phyloP scores from a whole-genome alignment of 2,797 vertebrate genomes.

The Hirundo rustica region DNA sequence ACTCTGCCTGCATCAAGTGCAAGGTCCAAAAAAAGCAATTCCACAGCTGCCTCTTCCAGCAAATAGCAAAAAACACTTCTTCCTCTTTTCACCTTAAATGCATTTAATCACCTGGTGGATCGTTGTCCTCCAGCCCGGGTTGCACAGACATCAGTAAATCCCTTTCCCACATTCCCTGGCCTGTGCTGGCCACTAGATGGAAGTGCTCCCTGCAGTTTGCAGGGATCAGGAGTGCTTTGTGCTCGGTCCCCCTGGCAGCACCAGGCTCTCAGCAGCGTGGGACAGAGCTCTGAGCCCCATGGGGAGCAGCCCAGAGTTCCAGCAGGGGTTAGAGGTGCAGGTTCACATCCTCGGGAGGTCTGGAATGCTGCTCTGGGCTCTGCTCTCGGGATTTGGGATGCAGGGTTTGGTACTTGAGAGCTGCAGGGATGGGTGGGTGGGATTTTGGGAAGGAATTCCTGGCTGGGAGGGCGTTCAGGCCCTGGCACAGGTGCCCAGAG shows the following conservation, averaged over 20 bases:
- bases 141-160: fast-evolving
- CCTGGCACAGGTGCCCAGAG: neutral
- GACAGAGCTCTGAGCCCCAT: neutral
- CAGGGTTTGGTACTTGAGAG: neutral
- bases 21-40: neutral
- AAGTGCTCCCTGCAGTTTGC: neutral
- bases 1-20: neutral
- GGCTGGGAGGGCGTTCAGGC: fast-evolving
- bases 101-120: neutral
- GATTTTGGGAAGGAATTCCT: neutral
- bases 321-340: too few species aligned
- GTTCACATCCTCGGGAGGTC: neutral
- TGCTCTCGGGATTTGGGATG: fast-evolving
- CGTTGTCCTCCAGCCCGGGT: neutral
- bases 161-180: neutral
- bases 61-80: neutral
- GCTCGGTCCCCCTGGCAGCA: neutral
- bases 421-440: neutral
- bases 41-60: neutral
- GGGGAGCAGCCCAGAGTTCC: neutral
- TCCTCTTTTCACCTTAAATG: neutral
- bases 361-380: neutral
- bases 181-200: constrained; percentile 58
- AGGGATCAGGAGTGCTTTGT: fast-evolving
- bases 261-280: neutral